Conservation (phyloP, 1,140 invertebrate species). For the Drosophila lowei region DNA sequence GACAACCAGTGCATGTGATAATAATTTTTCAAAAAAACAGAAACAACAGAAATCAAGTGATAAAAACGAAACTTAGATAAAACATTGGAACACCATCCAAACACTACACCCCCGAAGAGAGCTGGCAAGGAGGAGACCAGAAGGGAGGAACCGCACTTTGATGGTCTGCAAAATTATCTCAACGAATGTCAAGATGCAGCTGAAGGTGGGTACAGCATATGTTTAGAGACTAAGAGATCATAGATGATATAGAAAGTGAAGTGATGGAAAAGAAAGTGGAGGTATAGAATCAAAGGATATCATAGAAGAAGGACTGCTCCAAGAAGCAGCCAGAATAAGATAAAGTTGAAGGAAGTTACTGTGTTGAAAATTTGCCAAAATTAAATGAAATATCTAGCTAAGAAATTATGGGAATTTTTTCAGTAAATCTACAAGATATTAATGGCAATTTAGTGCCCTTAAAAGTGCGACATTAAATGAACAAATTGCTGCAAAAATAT, state of each 20-base stretch:
- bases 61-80: constrained; percentile 68
- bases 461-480: too few relatives aligned
- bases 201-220: constrained; percentile 55
- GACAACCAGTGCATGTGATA: constrained; percentile 61
- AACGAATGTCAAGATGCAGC: constrained; percentile 65
- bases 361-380: too few relatives aligned
- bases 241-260: too few relatives aligned
- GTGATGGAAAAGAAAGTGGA: constrained; percentile 25
- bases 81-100: constrained; percentile 21
- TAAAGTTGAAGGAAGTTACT: too few relatives aligned
- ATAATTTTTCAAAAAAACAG: constrained; percentile 59
- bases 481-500: too few relatives aligned
- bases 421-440: too few relatives aligned
- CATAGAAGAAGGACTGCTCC: too few relatives aligned
- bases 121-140: constrained; percentile 4
- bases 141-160: constrained; percentile 30
- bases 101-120: constrained; percentile 21
- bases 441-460: too few relatives aligned
- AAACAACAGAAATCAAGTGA: constrained; percentile 53
- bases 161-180: constrained; percentile 68
- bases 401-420: too few relatives aligned
- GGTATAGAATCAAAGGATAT: constrained; percentile 32
- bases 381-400: too few relatives aligned
- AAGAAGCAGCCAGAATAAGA: too few relatives aligned
- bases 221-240: too few relatives aligned